phyloP scores from a whole-genome alignment of 1,140 invertebrate species.

The Aricia agestis region DNA sequence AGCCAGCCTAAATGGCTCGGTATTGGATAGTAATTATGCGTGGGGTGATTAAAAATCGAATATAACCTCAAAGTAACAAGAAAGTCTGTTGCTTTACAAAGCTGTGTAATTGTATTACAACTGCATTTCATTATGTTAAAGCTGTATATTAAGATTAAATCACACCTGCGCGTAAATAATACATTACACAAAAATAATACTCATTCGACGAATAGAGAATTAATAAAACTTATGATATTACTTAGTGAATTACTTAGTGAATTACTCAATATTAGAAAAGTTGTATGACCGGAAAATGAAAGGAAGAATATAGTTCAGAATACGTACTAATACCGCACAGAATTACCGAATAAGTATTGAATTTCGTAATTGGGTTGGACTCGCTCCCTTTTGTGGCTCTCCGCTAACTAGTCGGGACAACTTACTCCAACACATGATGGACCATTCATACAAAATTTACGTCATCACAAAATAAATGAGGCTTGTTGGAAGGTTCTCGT shows the following conservation, averaged over 20 bases:
- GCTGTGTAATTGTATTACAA: no score
- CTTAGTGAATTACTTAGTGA: conserved; percentile 10
- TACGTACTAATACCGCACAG: conserved; percentile 8
- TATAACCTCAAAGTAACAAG: not conserved
- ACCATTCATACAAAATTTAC: conserved; percentile 14
- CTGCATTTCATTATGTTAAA: no score
- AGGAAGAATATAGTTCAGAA: not conserved
- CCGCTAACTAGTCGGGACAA: conserved; percentile 12
- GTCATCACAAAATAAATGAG: conserved; percentile 8
- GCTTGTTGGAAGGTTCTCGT: not conserved
- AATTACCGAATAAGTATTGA: conserved; percentile 15
- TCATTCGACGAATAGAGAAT: not conserved
- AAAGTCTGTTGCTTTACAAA: no score
- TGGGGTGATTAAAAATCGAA: not conserved
- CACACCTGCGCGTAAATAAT: not conserved
- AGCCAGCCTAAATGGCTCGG: no score
- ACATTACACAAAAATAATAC: not conserved
- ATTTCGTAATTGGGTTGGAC: conserved; percentile 15
- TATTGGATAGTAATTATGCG: not conserved
- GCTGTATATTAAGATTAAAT: no score
- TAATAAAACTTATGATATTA: not conserved
- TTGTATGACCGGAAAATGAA: conserved; percentile 12
- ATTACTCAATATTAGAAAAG: not conserved
- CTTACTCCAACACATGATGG: conserved; percentile 6
- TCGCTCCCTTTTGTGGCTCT: conserved; percentile 8